phyloP scores from a whole-genome alignment of 2,888 invertebrate species.

The Invenusta paracnida region DNA sequence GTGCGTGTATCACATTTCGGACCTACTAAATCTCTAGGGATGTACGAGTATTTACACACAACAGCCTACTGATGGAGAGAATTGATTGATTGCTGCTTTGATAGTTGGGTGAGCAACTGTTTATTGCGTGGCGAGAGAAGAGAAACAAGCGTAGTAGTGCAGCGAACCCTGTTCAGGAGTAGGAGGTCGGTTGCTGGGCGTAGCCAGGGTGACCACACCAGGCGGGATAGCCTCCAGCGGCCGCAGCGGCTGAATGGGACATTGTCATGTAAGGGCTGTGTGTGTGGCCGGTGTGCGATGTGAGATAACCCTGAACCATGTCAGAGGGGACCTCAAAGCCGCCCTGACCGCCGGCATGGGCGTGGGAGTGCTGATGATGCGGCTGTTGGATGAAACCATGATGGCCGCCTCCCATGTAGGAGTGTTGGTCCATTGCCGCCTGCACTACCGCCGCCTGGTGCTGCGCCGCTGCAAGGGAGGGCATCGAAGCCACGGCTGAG shows the following conservation, averaged over 20 bases:
- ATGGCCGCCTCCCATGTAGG: not conserved
- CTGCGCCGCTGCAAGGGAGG: not conserved
- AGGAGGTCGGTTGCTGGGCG: not conserved
- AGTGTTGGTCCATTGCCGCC: not conserved
- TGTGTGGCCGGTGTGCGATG: not conserved
- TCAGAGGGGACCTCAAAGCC: not conserved
- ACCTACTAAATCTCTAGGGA: too few species aligned
- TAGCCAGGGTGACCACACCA: constrained; percentile 5
- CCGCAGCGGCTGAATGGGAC: not conserved
- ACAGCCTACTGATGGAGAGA: too few species aligned
- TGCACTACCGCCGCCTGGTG: not conserved
- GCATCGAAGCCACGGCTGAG: not conserved
- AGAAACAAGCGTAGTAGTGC: too few species aligned
- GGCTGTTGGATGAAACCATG: not conserved
- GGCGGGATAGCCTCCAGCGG: not conserved
- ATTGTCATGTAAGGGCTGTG: constrained; percentile 2
- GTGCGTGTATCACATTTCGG: too few species aligned
- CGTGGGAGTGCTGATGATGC: not conserved
- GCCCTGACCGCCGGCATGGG: not conserved
- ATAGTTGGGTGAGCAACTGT: too few species aligned
- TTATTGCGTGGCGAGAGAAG: too few species aligned
- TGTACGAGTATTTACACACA: too few species aligned
- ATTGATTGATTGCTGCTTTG: too few species aligned
- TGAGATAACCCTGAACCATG: constrained; percentile 1
- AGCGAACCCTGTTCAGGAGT: not conserved